phyloP scores from a whole-genome alignment of 30 jellyfish, hydroid and myxozoan species.

The Sanderia malayensis region DNA sequence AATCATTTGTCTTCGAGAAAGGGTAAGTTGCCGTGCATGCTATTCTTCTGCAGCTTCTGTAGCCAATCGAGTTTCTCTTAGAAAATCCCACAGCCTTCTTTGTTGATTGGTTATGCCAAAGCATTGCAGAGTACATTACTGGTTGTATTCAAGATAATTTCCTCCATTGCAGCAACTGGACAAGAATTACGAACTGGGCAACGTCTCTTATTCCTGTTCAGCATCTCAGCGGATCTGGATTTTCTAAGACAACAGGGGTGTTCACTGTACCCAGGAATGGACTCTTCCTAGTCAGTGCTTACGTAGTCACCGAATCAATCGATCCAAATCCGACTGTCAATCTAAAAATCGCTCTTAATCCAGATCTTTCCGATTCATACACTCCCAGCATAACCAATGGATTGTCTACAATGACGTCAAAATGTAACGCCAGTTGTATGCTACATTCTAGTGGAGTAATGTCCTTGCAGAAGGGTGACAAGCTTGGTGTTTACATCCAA shows the following conservation, averaged over 20 bases:
- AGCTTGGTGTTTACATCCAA: conserved; percentile 59
- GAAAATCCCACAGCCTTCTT: no score
- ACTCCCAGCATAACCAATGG: conserved; percentile 46
- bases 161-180: conserved; percentile 45
- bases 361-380: conserved; percentile 7
- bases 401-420: conserved; percentile 16
- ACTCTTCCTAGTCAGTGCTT: conserved; percentile 50
- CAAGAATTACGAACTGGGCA: conserved; percentile 46
- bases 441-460: conserved; percentile 47
- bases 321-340: conserved; percentile 7
- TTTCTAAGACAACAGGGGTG: conserved; percentile 49
- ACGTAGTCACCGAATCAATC: conserved; percentile 22
- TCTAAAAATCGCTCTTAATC: conserved; percentile 64
- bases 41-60: neutral
- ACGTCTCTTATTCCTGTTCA: conserved; percentile 27
- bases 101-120: no score
- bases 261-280: conserved; percentile 56
- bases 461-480: conserved; percentile 28
- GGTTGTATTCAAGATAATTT: no score
- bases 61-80: no score
- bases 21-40: conserved; percentile 35
- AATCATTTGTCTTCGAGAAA: neutral
- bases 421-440: conserved; percentile 61
- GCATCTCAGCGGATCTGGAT: conserved; percentile 42
- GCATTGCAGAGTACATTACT: no score